Evolutionary conservation across 2,797 vertebrate species (phyloP).

Genomic region (Acanthis flammea): DNA sequence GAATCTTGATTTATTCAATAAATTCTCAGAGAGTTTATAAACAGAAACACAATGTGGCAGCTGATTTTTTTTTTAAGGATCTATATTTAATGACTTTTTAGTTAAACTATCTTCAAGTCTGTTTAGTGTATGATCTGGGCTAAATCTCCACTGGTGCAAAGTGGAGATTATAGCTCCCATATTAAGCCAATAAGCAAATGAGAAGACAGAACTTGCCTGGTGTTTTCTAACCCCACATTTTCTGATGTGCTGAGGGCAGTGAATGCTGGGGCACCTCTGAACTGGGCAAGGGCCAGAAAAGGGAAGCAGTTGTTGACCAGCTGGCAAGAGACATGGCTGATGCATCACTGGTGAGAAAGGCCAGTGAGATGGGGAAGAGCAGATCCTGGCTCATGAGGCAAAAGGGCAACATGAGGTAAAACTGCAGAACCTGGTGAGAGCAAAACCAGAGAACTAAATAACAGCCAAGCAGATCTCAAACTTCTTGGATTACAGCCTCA

Average conservation of each 20-base stretch:
- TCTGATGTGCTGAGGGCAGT: not conserved
- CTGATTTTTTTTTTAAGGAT: not conserved
- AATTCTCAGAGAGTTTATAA: not conserved
- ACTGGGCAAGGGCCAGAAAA: not conserved
- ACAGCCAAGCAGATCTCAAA: not conserved
- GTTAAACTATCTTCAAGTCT: not conserved
- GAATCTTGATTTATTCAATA: not conserved
- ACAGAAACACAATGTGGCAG: not conserved
- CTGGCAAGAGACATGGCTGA: not conserved
- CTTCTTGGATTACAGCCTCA: not conserved
- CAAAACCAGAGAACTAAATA: not conserved
- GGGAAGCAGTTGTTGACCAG: not conserved
- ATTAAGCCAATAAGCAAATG: not conserved
- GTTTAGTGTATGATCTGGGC: not conserved
- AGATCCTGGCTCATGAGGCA: not conserved
- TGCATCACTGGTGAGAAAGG: not conserved
- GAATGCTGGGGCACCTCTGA: not conserved
- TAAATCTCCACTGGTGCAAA: not conserved
- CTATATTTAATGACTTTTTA: not conserved
- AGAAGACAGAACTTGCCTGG: not conserved
- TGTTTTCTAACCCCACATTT: not conserved
- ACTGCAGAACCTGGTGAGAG: not conserved
- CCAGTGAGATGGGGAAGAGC: not conserved
- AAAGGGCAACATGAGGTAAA: not conserved
- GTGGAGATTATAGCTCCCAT: too few relatives aligned